Evolutionary conservation across 2,888 invertebrate genomes (phyloP), one percentile per base, ranked within the genome.

Genomic region (Helicoverpa assulta): DNA sequence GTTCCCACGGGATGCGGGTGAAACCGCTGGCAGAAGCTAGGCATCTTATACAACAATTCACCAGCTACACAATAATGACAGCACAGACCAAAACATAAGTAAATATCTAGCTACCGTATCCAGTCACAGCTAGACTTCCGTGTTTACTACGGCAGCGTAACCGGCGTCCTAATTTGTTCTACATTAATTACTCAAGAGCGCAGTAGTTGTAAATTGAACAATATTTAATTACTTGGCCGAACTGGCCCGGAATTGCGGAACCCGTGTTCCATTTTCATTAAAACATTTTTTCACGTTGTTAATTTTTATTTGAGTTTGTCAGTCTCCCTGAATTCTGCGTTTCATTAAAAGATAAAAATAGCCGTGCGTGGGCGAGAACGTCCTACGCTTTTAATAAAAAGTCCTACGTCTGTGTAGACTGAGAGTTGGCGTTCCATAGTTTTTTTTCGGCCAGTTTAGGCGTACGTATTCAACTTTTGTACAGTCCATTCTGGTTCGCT

Each of bases 111-210:
- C 56, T 37, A 43, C 21, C 19, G 21, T 56, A 56, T 78, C 59
- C 58, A 62, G 73, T 26, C 18, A 21, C 18, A n/a, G 57, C 67
- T 65, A 29, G 70, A 83, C 43, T 72, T 83, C 76, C 57, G 65
- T 80, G 78, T 75, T 57, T 66, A 76, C 73, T 70, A 82, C 74
- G 67, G 66, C 70, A 76, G 72, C 76, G 80, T 83, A 81, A 84
- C 78, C 66, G 73, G 62, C 67, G 85, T 72, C 75, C 81, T 80
- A 84, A 86, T 83, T 86, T 82, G 80, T 85, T 80, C 75, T 70
- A 82, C 77, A 75, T 84, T 80, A 85, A 86, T 87, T 84, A 80
- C 70, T 77, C 58, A 75, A 61, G 60, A 75, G 67, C 70, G 69
- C 70, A 70, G 58, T 59, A 73, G 59, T 56, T 74, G 74, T 75